A percentile compares a stretch with the other conserved stretches of the same genome.
Evolutionary conservation across 2,797 vertebrate genomes (phyloP).

Genomic region (Leuciscus waleckii): DNA sequence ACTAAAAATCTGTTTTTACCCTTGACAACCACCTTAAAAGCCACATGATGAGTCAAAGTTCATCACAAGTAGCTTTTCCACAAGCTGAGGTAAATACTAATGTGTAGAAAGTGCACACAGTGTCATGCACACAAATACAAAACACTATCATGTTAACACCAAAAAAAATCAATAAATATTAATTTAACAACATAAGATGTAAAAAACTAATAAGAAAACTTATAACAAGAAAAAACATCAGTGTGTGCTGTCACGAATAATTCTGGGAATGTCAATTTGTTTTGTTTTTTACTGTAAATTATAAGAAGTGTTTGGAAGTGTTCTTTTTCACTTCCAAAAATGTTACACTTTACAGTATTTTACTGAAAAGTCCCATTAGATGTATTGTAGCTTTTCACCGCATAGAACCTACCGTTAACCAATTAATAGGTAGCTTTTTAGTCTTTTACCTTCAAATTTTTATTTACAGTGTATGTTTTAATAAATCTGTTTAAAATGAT

Average conservation of each 20-base stretch:
- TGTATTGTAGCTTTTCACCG: neutral
- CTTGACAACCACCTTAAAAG: neutral
- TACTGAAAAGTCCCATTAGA: neutral
- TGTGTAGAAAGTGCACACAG: neutral
- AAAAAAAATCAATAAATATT: neutral
- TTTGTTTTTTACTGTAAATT: neutral
- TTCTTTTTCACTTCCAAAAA: neutral
- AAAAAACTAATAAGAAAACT: neutral
- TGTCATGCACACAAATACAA: neutral
- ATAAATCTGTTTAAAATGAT: neutral
- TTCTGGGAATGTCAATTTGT: neutral
- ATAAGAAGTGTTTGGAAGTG: too few species aligned
- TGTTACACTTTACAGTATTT: neutral
- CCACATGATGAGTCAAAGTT: conserved; percentile 9
- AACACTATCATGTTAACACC: neutral
- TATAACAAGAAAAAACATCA: neutral
- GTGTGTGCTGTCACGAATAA: neutral
- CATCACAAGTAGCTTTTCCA: neutral
- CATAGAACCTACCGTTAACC: neutral
- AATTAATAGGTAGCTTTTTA: neutral
- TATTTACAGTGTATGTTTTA: neutral
- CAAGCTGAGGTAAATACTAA: neutral
- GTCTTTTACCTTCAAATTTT: neutral
- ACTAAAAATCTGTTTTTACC: neutral
- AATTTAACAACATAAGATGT: neutral